Evolutionary conservation across 92 coral and sea anemone genomes (phyloP), one percentile per base, ranked within the genome.

Genomic region (Isaurus tuberculatus): DNA sequence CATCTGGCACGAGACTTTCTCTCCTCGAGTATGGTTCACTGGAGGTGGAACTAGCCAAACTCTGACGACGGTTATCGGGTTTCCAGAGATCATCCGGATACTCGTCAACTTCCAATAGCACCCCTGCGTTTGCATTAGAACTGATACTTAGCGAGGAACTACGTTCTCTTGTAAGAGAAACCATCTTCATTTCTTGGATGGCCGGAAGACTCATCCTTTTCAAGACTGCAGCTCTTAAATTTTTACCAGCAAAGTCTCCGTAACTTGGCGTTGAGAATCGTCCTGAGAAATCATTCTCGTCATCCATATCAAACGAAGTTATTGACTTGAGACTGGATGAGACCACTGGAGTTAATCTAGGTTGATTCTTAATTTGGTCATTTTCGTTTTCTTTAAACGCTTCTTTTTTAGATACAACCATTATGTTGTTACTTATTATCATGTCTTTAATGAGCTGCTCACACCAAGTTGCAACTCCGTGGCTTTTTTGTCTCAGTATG

Each of bases 381-480:
- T 51, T 57, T 17, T 77, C 80, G 53, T 81, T 67, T 58, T 77
- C 40, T 29, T 33, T 77, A 55, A 97, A 91, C 8, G 94, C 98
- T 67, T 94, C 88, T 29, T 83, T 63, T 74, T 70, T 92, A 14
- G 88, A 73, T 10, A 97, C 99, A 19, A 97, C 87, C 53, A 85
- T 86, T 27, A 97, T 90, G 57, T 88, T 75, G 23, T 91, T 94
- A 42, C 97, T 89, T 3, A 86, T 68, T 15, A 97, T 75, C 94
- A 92, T 90, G 79, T 94, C 98, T 73, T 97, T 97, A 75, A 94
- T 95, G 14, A 97, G 93, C 72, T 97, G 99, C 67, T 97, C 98
- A 65, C 99, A 97, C 99, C 99, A 97, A 15, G 98, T 90, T 2
- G 99, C 98, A 0, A 97, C 95, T 8, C 99, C 99, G 51, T 97